A percentile compares a stretch with the other conserved stretches of the same genome.
phyloP scores from a whole-genome alignment of 2,888 invertebrate genomes.

The Spatulosminthurus flaviceps region DNA sequence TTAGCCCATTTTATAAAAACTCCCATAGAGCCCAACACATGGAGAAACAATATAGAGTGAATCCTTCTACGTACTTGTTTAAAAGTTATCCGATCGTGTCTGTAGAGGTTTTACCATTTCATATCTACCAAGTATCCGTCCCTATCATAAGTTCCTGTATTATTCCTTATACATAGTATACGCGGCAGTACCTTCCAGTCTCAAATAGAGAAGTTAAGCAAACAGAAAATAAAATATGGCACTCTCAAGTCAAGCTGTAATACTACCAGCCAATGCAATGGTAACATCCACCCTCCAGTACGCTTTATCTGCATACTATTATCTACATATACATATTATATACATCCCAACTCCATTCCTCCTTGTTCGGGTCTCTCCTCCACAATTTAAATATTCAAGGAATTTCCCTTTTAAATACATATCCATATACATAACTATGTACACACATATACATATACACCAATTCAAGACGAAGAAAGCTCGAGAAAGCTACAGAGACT shows the following conservation, averaged over 20 bases:
- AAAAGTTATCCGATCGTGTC: too few relatives aligned
- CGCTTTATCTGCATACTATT: too few relatives aligned
- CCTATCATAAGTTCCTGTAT: too few relatives aligned
- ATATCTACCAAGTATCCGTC: too few relatives aligned
- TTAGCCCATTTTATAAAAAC: conserved; percentile 5
- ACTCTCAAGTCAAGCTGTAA: conserved; percentile 46
- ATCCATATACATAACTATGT: neutral
- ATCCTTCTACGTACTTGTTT: too few relatives aligned
- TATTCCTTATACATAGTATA: neutral
- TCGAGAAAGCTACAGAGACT: neutral
- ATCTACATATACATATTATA: too few relatives aligned
- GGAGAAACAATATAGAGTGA: neutral
- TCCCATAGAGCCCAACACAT: conserved; percentile 8
- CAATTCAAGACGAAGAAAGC: neutral
- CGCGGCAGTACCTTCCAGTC: neutral
- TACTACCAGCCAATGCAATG: conserved; percentile 10
- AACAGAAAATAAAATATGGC: conserved; percentile 47
- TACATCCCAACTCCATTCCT: too few relatives aligned
- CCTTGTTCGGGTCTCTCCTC: neutral
- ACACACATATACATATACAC: too few relatives aligned
- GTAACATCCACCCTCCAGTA: too few relatives aligned
- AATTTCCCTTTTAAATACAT: conserved; percentile 39
- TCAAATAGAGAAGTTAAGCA: conserved; percentile 13
- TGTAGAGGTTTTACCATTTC: too few relatives aligned
- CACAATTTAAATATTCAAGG: conserved; percentile 51